Evolutionary conservation across 2,888 invertebrate genomes (phyloP).

Genomic region (Clistopyga incitator): DNA sequence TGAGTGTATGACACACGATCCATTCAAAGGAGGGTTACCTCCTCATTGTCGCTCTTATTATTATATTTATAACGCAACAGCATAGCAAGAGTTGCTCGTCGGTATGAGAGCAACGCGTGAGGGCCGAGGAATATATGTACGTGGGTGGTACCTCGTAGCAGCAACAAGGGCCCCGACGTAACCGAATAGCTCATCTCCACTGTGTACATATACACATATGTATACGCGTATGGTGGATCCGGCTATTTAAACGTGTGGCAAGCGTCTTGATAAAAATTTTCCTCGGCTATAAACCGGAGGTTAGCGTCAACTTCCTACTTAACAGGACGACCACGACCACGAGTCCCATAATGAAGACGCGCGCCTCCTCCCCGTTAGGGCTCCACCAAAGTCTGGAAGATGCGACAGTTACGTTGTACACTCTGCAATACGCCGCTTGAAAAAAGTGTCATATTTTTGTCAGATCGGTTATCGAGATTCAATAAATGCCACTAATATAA

Average conservation of each 20-base stretch:
- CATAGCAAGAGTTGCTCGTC: conserved; percentile 21
- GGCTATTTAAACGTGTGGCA: conserved; percentile 73
- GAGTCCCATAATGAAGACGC: conserved; percentile 75
- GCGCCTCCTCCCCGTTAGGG: conserved; percentile 70
- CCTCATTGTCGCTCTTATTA: conserved; percentile 4
- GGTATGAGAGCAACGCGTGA: conserved; percentile 10
- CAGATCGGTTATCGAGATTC: no score
- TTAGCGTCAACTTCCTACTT: conserved; percentile 80
- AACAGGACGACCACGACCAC: conserved; percentile 71
- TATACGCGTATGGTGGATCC: conserved; percentile 60
- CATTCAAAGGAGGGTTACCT: background rate
- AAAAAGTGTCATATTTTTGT: background rate
- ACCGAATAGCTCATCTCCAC: conserved; percentile 51
- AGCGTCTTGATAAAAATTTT: conserved; percentile 78
- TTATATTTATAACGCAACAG: conserved; percentile 13
- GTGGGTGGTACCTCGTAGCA: conserved; percentile 67
- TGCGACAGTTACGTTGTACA: background rate
- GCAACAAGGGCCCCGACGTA: conserved; percentile 48
- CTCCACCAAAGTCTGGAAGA: conserved; percentile 28
- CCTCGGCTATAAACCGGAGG: conserved; percentile 75
- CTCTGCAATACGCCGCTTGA: background rate
- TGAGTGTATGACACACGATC: conserved; percentile 26
- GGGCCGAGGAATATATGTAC: conserved; percentile 50
- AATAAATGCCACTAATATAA: no score
- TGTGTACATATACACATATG: conserved; percentile 43